Evolutionary conservation across 2,888 invertebrate species (phyloP).

Genomic region (Eupithecia inturbata): DNA sequence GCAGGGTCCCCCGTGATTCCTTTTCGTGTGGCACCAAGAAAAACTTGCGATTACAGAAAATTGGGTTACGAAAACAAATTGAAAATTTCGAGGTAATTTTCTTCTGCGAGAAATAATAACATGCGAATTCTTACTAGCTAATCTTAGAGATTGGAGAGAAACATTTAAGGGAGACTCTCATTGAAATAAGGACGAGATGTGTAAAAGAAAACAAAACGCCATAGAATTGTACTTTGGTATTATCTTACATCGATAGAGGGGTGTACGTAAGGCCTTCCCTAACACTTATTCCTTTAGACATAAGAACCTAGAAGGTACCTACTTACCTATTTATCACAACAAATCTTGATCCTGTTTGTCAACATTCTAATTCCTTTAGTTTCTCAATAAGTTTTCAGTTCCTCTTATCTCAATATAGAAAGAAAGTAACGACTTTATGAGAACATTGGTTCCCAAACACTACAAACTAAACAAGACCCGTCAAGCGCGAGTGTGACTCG

Average conservation of each 20-base stretch:
- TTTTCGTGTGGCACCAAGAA: constrained; percentile 69
- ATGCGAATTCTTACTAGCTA: constrained; percentile 47
- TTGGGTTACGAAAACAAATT: constrained; percentile 77
- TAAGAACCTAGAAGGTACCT: background rate
- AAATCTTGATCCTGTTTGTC: background rate
- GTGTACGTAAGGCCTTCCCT: background rate
- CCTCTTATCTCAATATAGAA: background rate
- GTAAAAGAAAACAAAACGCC: background rate
- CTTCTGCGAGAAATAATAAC: constrained; percentile 67
- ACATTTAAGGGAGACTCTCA: background rate
- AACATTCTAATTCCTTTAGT: background rate
- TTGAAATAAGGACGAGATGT: background rate
- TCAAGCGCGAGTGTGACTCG: too few relatives aligned
- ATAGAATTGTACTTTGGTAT: background rate
- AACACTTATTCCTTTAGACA: background rate
- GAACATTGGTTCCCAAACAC: too few relatives aligned
- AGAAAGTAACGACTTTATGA: background rate
- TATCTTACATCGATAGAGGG: background rate
- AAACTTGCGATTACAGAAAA: constrained; percentile 72
- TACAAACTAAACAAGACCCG: too few relatives aligned
- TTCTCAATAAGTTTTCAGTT: background rate
- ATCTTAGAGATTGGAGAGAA: background rate
- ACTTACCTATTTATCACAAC: background rate
- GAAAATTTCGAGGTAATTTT: constrained; percentile 79
- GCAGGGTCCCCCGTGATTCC: constrained; percentile 59